Conservation (phyloP, 2,888 invertebrate species). For the Silvanus unidentatus region DNA sequence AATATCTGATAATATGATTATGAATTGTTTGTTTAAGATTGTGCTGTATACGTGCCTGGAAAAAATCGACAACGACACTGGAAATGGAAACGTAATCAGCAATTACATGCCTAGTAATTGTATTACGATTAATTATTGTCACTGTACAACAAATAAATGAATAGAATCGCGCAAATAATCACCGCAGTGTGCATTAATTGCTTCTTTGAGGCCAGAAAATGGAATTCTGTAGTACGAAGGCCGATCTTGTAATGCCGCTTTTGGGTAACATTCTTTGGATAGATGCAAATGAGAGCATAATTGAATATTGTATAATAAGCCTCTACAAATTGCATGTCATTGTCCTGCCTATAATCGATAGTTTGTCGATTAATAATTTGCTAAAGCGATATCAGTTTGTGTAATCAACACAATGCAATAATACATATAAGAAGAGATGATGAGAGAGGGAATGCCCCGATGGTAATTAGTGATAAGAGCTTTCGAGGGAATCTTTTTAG, state of each 20-base stretch:
- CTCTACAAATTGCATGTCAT: slow-evolving; percentile 5
- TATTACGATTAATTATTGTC: slow-evolving; percentile 21
- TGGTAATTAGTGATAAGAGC: slow-evolving; percentile 1
- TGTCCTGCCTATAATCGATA: not conserved
- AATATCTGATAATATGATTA: no score
- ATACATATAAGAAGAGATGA: not conserved
- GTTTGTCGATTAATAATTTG: slow-evolving; percentile 2
- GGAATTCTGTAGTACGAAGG: no score
- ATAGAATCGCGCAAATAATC: no score
- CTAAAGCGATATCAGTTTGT: not conserved
- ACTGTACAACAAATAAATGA: not conserved
- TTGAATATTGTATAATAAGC: slow-evolving; percentile 3
- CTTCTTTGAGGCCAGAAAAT: no score
- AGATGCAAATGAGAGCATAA: no score
- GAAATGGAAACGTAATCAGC: no score
- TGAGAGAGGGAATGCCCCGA: not conserved
- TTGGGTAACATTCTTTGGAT: not conserved
- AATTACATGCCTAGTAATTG: slow-evolving; percentile 15
- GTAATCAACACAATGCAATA: slow-evolving; percentile 3
- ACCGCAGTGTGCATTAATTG: no score
- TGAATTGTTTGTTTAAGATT: no score
- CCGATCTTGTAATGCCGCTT: no score
- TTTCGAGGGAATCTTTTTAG: not conserved
- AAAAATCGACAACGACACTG: no score
- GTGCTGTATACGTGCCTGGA: no score